Evolutionary conservation across 2,113 vertebrate species (phyloP).

Genomic region (Lophura nycthemera): DNA sequence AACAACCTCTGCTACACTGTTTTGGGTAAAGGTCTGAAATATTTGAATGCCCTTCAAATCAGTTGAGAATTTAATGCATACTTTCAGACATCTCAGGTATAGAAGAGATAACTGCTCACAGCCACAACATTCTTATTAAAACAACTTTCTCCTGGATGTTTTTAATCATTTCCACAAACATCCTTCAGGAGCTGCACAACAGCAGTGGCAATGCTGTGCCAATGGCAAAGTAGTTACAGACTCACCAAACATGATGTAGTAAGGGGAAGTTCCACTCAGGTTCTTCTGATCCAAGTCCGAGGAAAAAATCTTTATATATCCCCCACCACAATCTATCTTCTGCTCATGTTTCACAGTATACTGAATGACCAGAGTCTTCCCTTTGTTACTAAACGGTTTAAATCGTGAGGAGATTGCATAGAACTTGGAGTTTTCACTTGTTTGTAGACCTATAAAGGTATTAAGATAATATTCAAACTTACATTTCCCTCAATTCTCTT

Average conservation of each 20-base stretch:
- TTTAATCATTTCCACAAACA: background rate
- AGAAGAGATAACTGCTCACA: background rate
- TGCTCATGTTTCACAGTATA: slow-evolving; percentile 91
- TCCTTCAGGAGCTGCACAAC: background rate
- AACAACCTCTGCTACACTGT: background rate
- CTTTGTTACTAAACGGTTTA: slow-evolving; percentile 86
- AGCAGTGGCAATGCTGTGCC: background rate
- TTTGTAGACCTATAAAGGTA: slow-evolving; percentile 84
- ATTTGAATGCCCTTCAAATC: background rate
- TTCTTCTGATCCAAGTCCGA: slow-evolving; percentile 81
- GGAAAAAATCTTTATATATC: slow-evolving; percentile 88
- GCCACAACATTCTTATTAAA: background rate
- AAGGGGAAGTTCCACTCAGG: slow-evolving; percentile 82
- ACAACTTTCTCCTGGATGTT: background rate
- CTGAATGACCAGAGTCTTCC: slow-evolving; percentile 84
- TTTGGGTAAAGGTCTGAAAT: background rate
- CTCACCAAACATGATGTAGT: slow-evolving; percentile 92
- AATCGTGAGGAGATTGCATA: slow-evolving; percentile 86
- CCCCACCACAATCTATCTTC: slow-evolving; percentile 90
- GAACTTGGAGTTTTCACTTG: slow-evolving; percentile 86
- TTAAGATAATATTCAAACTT: background rate
- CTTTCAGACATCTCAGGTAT: background rate
- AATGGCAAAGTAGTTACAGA: background rate
- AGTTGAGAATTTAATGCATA: background rate
- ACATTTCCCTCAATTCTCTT: background rate